These are phyloP conservation scores for Gastrophysa polygoni DNA, from an alignment of 2,888 invertebrate genomes.

Conservation along the genomic window DNA sequence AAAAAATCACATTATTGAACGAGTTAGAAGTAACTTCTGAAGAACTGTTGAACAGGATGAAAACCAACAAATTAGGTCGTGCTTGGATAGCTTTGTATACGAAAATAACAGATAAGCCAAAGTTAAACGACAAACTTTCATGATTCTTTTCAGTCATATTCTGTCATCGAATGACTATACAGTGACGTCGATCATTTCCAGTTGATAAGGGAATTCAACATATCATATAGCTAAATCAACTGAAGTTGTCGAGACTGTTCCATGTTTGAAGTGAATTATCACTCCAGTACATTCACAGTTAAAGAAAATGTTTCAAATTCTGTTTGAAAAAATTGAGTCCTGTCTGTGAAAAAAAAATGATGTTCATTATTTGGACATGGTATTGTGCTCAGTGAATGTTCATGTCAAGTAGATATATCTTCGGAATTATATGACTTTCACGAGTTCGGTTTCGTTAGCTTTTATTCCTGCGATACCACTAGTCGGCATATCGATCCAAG, in stretches of 20 bases:
- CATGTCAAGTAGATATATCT: too few species aligned
- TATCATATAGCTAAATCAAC: too few species aligned
- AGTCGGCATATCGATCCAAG: conserved; percentile 11
- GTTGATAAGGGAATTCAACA: not conserved
- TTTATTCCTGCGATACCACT: not conserved
- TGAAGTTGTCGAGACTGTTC: too few species aligned
- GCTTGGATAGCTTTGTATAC: conserved; percentile 25
- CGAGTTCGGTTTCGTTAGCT: not conserved
- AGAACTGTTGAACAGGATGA: conserved; percentile 32
- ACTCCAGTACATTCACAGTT: too few species aligned
- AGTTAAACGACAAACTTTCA: not conserved
- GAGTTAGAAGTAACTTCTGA: conserved; percentile 36
- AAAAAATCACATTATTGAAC: conserved; percentile 44
- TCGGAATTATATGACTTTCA: too few species aligned
- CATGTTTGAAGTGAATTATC: too few species aligned
- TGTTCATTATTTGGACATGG: too few species aligned
- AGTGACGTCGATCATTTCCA: not conserved
- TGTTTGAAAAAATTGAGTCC: too few species aligned
- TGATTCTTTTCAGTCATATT: not conserved
- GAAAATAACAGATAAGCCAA: conserved; percentile 11
- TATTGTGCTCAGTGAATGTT: too few species aligned
- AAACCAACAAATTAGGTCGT: conserved; percentile 30
- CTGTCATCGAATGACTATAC: not conserved
- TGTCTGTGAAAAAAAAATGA: too few species aligned
- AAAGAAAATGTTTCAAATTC: too few species aligned